Conservation (phyloP, 2,113 vertebrate species). For the Platanista minor region DNA sequence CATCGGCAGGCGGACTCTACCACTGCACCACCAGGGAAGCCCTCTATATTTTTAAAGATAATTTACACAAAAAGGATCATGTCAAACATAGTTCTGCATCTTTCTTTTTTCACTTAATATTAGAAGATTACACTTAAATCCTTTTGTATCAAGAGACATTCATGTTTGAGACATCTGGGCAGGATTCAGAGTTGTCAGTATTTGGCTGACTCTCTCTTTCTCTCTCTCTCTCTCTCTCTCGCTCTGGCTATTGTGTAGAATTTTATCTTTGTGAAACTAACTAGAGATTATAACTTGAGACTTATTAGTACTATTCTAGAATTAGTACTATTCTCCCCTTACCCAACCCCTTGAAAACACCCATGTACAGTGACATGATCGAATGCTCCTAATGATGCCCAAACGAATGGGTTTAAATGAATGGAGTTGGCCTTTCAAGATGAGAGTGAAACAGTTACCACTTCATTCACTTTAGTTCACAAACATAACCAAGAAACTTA, state of each 20-base stretch:
- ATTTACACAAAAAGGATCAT: neutral
- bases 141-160: slow-evolving; percentile 10
- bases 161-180: neutral
- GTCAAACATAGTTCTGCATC: neutral
- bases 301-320: neutral
- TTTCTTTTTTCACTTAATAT: neutral
- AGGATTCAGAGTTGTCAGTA: slow-evolving; percentile 1
- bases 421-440: neutral
- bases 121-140: slow-evolving; percentile 3
- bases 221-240: neutral
- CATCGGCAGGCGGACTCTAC: too few relatives aligned
- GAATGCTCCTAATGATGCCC: slow-evolving; percentile 4
- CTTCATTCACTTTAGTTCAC: neutral
- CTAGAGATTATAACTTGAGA: slow-evolving; percentile 9
- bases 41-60: slow-evolving; percentile 10
- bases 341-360: neutral
- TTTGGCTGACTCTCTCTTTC: neutral
- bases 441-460: slow-evolving; percentile 9
- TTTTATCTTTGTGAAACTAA: slow-evolving; percentile 21
- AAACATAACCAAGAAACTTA: slow-evolving; percentile 8
- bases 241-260: neutral
- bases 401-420: slow-evolving; percentile 1
- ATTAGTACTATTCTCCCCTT: neutral
- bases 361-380: neutral
- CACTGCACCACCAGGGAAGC: too few relatives aligned